Conservation (phyloP, 2,797 vertebrate genomes). For the Ispidina lecontei region DNA sequence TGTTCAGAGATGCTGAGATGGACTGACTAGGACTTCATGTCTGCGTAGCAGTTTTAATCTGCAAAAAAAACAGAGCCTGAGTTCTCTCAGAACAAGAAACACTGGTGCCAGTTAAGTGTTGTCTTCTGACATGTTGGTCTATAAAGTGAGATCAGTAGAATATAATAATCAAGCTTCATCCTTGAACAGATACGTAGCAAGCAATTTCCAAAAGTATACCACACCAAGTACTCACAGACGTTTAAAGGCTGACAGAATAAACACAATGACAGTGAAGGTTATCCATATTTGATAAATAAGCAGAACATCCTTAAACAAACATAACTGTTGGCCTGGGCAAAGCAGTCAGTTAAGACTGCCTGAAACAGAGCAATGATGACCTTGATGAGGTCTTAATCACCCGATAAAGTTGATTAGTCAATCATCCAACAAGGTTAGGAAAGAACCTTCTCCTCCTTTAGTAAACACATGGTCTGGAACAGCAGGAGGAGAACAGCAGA, state of each 20-base stretch:
- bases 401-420: neutral
- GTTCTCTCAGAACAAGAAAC: neutral
- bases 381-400: neutral
- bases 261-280: neutral
- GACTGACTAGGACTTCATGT: neutral
- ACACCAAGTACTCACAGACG: neutral
- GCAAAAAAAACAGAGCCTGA: neutral
- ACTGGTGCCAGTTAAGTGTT: neutral
- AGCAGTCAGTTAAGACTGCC: neutral
- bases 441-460: neutral
- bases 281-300: neutral
- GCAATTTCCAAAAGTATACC: neutral
- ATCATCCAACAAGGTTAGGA: neutral
- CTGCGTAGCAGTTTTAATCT: neutral
- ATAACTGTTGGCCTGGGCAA: neutral
- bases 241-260: neutral
- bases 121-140: neutral
- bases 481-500: neutral
- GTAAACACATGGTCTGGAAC: neutral
- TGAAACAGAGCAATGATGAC: neutral
- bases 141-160: neutral
- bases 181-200: neutral
- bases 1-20: neutral
- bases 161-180: neutral
- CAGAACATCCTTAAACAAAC: neutral